phyloP scores from a whole-genome alignment of 2,113 vertebrate species.

The Heloderma charlesbogerti region DNA sequence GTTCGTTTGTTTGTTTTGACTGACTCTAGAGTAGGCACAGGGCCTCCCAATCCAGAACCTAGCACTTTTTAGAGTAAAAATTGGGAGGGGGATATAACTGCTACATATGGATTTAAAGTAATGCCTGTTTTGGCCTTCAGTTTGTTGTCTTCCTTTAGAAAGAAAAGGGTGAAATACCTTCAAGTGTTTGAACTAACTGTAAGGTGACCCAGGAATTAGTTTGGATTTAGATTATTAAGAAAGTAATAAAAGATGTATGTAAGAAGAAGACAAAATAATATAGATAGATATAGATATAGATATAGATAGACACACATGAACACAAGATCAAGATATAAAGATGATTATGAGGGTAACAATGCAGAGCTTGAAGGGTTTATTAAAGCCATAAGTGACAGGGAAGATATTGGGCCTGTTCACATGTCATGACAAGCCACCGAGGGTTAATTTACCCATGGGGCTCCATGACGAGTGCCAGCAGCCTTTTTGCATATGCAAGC shows the following conservation, averaged over 20 bases:
- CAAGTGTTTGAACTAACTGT: neutral
- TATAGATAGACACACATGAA: neutral
- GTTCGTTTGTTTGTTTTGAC: no score
- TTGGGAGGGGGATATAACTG: no score
- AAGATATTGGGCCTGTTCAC: neutral
- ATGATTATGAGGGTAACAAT: constrained; percentile 7
- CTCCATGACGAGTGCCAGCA: no score
- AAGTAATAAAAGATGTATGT: neutral
- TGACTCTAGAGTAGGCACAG: no score
- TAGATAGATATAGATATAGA: neutral
- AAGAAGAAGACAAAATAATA: neutral
- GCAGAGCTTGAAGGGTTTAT: neutral
- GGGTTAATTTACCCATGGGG: no score
- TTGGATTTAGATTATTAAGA: constrained; percentile 1
- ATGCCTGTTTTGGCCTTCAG: neutral
- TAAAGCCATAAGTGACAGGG: constrained; percentile 13
- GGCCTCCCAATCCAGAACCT: no score
- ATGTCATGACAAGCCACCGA: no score
- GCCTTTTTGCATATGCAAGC: no score
- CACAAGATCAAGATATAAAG: constrained; percentile 22
- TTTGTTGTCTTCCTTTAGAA: neutral
- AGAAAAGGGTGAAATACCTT: neutral
- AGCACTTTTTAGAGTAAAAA: no score
- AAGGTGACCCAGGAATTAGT: neutral
- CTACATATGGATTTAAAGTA: no score